Evolutionary conservation across 2,888 invertebrate species (phyloP), one percentile per base, ranked within the genome.

Genomic region (Argyresthia goedartella): DNA sequence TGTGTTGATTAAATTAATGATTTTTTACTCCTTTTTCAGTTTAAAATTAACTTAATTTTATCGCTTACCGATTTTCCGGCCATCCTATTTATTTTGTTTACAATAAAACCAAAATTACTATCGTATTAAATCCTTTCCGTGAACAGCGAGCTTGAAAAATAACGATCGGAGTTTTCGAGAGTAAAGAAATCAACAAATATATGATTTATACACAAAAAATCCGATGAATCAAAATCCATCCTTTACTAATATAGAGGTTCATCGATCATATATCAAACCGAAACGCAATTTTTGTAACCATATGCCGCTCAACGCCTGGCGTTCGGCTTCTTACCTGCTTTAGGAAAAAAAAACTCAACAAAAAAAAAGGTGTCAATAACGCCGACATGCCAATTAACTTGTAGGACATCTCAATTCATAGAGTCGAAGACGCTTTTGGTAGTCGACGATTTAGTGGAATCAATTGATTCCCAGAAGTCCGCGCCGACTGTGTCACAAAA

Each of bases 371-470:
- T 74, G 75, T 79, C 78, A 81, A 76, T 76, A 73, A 73, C 65
- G 62, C 62, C 66, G 66, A 73, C 73, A 71, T 67, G 67, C 72
- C 73, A 69, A 70, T 76, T 71, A 76, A 75, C 69, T 76, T 69
- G 72, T 71, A 67, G 68, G 76, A 85, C 73, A 70, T 81, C 81
- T 86, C 79, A 80, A 82, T 85, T 81, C 82, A 81, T 76, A 71
- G 67, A 70, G 65, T 72, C 60, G 52, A 25, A 25, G 25, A 6
- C 54, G 57, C 57, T 56, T n/a, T 50, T 53, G 52, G 56, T 57
- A 55, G 58, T 50, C 58, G 39, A 51, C 41, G 50, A 33, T 56
- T 47, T 53, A 45, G 39, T 45, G n/a, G 49, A 52, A 54, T 54
- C 48, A 65, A 68, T 71, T 69, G 67, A 69, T 73, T 71, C 72